Percentiles rank a stretch among this genome's conserved stretches.
phyloP scores from a whole-genome alignment of 2,113 vertebrate species.

The Lamprotornis superbus region DNA sequence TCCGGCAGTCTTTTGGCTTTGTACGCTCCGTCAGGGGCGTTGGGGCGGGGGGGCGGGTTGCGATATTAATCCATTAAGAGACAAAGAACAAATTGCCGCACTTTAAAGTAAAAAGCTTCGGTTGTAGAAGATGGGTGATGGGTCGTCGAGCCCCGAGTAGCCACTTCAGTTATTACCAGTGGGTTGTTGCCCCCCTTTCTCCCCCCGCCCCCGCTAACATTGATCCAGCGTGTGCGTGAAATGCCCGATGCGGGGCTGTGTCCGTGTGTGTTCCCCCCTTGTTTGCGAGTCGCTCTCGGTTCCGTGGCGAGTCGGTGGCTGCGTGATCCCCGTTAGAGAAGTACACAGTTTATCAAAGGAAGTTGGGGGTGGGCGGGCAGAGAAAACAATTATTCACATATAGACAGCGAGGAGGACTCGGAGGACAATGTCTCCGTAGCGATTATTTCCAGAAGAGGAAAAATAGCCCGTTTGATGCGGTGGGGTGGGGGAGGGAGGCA shows the following conservation, averaged over 20 bases:
- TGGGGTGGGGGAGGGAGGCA: background rate
- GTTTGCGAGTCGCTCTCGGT: background rate
- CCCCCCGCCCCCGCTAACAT: background rate
- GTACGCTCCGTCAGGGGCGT: conserved; percentile 61
- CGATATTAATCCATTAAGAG: conserved; percentile 64
- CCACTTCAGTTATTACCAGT: conserved; percentile 61
- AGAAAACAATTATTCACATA: conserved; percentile 33
- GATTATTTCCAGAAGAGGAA: conserved; percentile 24
- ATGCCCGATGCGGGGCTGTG: background rate
- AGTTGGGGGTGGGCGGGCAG: conserved; percentile 68
- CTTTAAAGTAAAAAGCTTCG: conserved; percentile 64
- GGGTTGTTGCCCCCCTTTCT: background rate
- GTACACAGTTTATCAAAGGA: conserved; percentile 68
- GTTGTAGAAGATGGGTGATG: conserved; percentile 63
- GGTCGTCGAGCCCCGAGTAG: conserved; percentile 39
- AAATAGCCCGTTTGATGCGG: background rate
- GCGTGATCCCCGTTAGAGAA: conserved; percentile 43
- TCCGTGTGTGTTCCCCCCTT: background rate
- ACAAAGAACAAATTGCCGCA: conserved; percentile 72
- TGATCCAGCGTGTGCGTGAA: conserved; percentile 28
- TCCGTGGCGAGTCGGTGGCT: background rate
- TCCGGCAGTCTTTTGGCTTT: conserved; percentile 58
- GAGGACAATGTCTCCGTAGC: conserved; percentile 1
- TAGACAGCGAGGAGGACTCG: conserved; percentile 14
- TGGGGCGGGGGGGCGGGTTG: background rate